phyloP scores from a whole-genome alignment of 2,113 vertebrate genomes.

The Thermophis baileyi region DNA sequence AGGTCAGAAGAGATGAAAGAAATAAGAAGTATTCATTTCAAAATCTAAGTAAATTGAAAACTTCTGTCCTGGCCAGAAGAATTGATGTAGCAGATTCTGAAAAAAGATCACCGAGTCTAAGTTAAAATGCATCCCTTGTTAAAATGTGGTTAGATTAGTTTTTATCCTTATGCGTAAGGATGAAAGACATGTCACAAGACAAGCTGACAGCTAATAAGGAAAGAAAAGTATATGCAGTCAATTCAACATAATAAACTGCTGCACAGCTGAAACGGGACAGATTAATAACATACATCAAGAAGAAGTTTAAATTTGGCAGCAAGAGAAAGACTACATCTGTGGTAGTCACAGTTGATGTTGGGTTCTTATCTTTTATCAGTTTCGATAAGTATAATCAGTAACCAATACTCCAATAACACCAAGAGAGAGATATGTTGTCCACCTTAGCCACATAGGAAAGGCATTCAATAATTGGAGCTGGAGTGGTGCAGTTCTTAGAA shows the following conservation, averaged over 20 bases:
- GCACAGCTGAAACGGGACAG: background rate
- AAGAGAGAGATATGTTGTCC: background rate
- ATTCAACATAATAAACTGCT: background rate
- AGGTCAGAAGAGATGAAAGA: accelerated
- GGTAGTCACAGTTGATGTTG: background rate
- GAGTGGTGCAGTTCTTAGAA: background rate
- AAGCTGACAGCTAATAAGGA: background rate
- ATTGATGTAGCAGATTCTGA: background rate
- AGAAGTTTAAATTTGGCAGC: background rate
- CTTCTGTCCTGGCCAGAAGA: background rate
- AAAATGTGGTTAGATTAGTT: background rate
- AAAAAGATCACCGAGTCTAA: background rate
- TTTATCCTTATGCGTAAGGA: background rate
- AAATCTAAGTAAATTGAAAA: background rate
- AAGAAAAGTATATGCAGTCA: background rate
- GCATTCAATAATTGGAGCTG: background rate
- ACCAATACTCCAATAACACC: background rate
- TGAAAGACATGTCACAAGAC: background rate
- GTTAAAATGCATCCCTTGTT: background rate
- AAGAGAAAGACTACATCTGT: background rate
- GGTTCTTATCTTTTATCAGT: background rate
- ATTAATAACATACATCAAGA: background rate
- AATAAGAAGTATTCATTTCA: background rate
- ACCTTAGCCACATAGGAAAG: background rate
- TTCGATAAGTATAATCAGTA: background rate